Conservation (phyloP, 2,113 vertebrate genomes). For the Paradisaea rubra region DNA sequence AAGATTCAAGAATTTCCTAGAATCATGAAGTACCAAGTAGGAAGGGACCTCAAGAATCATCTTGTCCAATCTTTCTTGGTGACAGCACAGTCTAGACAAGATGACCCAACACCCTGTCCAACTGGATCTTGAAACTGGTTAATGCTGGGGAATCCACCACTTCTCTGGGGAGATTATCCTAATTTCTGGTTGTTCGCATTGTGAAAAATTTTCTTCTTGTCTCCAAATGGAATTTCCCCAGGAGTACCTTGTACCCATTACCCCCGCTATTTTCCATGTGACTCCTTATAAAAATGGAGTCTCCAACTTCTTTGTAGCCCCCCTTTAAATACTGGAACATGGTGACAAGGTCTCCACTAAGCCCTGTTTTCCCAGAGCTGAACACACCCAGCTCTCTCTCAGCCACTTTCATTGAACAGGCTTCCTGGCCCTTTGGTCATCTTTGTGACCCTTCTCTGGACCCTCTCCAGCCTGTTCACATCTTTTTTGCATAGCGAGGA, state of each 20-base stretch:
- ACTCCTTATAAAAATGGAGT: not conserved
- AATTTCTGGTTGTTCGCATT: not conserved
- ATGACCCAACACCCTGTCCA: not conserved
- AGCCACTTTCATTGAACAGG: not conserved
- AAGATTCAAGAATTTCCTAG: not conserved
- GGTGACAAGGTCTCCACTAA: not conserved
- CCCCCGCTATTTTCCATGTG: rapidly evolving
- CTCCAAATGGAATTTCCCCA: not conserved
- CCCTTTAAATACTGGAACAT: not conserved
- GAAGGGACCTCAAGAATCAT: not conserved
- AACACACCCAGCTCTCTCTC: not conserved
- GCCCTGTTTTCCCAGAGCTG: not conserved
- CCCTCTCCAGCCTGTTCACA: not conserved
- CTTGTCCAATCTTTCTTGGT: not conserved
- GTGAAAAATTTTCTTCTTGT: not conserved
- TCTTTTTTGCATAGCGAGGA: not conserved
- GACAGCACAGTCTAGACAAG: not conserved
- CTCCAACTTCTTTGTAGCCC: not conserved
- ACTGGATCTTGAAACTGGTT: not conserved
- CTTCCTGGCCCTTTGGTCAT: not conserved
- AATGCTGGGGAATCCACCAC: not conserved
- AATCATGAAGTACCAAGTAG: not conserved
- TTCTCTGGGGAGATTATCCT: not conserved
- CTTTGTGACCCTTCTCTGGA: not conserved
- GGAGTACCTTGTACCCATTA: not conserved